Conservation (phyloP, 2,113 vertebrate species). For the Mesocricetus auratus region DNA sequence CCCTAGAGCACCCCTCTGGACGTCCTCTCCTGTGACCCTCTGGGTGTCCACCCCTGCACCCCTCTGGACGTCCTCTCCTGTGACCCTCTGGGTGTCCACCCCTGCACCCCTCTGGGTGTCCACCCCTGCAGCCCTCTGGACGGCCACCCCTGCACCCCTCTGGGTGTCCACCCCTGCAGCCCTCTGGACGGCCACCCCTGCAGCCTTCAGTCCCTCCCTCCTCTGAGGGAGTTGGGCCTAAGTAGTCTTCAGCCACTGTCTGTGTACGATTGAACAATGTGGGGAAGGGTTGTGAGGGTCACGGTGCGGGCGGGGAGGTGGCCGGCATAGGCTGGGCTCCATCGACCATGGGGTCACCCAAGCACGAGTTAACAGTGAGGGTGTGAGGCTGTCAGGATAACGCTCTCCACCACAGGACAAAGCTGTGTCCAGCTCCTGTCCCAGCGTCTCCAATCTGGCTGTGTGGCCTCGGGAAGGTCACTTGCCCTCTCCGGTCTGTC, state of each 20-base stretch:
- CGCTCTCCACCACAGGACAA: neutral
- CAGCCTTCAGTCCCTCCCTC: neutral
- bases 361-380: neutral
- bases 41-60: neutral
- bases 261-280: too few relatives aligned
- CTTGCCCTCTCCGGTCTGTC: neutral
- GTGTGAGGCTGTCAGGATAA: neutral
- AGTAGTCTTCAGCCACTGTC: neutral
- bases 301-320: rapidly evolving
- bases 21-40: neutral
- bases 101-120: neutral
- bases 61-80: neutral
- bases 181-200: neutral
- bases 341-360: neutral
- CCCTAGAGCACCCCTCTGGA: neutral
- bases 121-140: neutral
- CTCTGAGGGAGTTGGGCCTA: neutral
- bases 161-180: rapidly evolving
- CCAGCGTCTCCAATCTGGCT: neutral
- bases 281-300: neutral
- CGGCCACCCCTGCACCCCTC: neutral
- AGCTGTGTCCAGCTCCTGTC: neutral
- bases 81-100: neutral
- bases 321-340: neutral
- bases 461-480: neutral